Conservation (phyloP, 2,888 invertebrate species). For the Drosophila koepferae region DNA sequence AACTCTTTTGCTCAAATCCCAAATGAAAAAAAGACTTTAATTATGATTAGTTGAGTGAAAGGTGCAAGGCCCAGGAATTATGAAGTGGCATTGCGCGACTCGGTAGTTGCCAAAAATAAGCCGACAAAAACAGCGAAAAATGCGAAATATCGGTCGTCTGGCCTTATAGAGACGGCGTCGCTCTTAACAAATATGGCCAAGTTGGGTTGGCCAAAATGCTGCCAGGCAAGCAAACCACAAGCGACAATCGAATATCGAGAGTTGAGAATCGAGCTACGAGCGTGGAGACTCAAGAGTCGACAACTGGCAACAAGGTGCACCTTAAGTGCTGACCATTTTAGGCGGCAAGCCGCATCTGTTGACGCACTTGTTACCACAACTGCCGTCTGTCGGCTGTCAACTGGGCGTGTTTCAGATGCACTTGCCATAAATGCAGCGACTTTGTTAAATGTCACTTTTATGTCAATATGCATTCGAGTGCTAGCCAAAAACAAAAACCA, state of each 20-base stretch:
- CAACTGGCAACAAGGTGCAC: conserved; percentile 46
- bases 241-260: conserved; percentile 23
- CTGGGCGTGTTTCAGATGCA: conserved; percentile 58
- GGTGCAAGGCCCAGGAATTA: conserved; percentile 67
- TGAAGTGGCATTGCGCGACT: conserved; percentile 43
- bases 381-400: conserved; percentile 24
- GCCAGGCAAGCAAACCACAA: conserved; percentile 13
- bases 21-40: not conserved
- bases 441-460: conserved; percentile 83
- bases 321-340: conserved; percentile 63
- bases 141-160: conserved; percentile 73
- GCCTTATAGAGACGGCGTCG: conserved; percentile 59
- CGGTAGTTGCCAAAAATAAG: conserved; percentile 42
- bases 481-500: conserved; percentile 7
- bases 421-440: conserved; percentile 48
- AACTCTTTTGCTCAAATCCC: not conserved
- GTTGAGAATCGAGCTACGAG: conserved; percentile 13
- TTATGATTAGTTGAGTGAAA: conserved; percentile 53
- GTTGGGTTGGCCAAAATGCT: conserved; percentile 56
- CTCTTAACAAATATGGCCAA: conserved; percentile 59
- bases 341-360: conserved; percentile 62
- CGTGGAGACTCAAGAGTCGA: conserved; percentile 15
- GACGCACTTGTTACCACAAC: conserved; percentile 64
- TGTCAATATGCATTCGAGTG: conserved; percentile 73
- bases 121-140: conserved; percentile 21